These are phyloP conservation scores for Poeciliopsis prolifica DNA, from an alignment of 2,113 vertebrate species.

Conservation along the genomic window DNA sequence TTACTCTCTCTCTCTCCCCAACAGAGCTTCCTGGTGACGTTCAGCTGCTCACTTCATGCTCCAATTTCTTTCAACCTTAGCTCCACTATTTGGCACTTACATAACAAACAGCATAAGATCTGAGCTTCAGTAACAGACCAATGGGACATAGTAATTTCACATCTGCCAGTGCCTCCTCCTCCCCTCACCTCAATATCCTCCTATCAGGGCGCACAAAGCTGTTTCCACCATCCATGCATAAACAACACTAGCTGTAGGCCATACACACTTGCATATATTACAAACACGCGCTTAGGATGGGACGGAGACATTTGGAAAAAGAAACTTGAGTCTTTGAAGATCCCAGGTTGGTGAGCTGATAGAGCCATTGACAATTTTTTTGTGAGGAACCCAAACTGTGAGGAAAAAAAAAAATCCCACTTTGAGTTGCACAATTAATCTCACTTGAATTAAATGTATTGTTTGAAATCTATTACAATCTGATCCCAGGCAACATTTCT, in stretches of 20 bases:
- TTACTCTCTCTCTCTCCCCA: constrained; percentile 16
- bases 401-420: neutral
- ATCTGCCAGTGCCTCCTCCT: constrained; percentile 42
- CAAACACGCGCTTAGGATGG: constrained; percentile 26
- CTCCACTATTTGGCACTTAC: constrained; percentile 51
- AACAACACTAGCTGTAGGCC: constrained; percentile 52
- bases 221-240: constrained; percentile 54
- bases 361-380: neutral
- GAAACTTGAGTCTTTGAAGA: constrained; percentile 7
- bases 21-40: constrained; percentile 52
- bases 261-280: constrained; percentile 30
- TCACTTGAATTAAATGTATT: neutral
- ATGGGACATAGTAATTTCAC: constrained; percentile 49
- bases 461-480: neutral
- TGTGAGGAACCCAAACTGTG: neutral
- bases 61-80: constrained; percentile 64
- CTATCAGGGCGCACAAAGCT: constrained; percentile 54
- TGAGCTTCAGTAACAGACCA: constrained; percentile 49
- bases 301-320: constrained; percentile 51
- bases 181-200: constrained; percentile 56
- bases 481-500: neutral
- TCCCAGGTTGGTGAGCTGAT: constrained; percentile 9
- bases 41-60: constrained; percentile 67
- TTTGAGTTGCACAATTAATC: neutral
- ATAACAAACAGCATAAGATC: constrained; percentile 52